Evolutionary conservation across 1,140 invertebrate species (phyloP).

Genomic region (Drosophila trapezifrons): DNA sequence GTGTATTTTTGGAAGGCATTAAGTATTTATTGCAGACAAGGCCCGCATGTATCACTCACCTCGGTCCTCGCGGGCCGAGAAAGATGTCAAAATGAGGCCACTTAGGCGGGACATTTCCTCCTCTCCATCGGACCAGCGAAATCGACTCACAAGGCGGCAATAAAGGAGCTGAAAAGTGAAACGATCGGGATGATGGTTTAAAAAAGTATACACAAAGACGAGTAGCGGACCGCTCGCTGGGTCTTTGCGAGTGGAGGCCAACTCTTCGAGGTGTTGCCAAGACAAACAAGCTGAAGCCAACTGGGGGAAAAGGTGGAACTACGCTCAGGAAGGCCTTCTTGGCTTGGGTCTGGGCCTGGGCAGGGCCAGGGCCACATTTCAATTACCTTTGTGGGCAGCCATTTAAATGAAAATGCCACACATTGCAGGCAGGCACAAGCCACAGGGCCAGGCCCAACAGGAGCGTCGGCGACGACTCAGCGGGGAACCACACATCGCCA

Average conservation of each 20-base stretch:
- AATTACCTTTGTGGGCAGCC: slow-evolving; percentile 77
- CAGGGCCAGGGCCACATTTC: slow-evolving; percentile 59
- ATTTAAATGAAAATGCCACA: slow-evolving; percentile 82
- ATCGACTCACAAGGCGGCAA: slow-evolving; percentile 62
- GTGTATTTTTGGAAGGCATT: slow-evolving; percentile 81
- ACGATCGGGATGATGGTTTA: slow-evolving; percentile 28
- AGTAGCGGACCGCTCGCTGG: slow-evolving; percentile 72
- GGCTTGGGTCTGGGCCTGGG: not conserved
- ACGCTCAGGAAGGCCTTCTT: slow-evolving; percentile 6
- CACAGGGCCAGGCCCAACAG: slow-evolving; percentile 27
- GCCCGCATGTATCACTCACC: slow-evolving; percentile 76
- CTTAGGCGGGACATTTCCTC: slow-evolving; percentile 73
- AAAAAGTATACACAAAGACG: slow-evolving; percentile 32
- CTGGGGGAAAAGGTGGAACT: not conserved
- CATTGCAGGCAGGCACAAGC: slow-evolving; percentile 69
- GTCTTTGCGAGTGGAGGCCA: slow-evolving; percentile 45
- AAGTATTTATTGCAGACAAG: slow-evolving; percentile 81
- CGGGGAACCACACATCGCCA: slow-evolving; percentile 45
- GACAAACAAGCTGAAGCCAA: slow-evolving; percentile 66
- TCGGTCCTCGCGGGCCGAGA: slow-evolving; percentile 35
- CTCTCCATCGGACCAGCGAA: slow-evolving; percentile 30
- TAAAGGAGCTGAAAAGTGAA: slow-evolving; percentile 52
- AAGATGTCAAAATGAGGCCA: slow-evolving; percentile 80
- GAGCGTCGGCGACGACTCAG: slow-evolving; percentile 14
- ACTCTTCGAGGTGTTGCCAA: slow-evolving; percentile 80